These are phyloP conservation scores for Cheilosia vulpina DNA, from an alignment of 2,888 invertebrate genomes.

Conservation along the genomic window DNA sequence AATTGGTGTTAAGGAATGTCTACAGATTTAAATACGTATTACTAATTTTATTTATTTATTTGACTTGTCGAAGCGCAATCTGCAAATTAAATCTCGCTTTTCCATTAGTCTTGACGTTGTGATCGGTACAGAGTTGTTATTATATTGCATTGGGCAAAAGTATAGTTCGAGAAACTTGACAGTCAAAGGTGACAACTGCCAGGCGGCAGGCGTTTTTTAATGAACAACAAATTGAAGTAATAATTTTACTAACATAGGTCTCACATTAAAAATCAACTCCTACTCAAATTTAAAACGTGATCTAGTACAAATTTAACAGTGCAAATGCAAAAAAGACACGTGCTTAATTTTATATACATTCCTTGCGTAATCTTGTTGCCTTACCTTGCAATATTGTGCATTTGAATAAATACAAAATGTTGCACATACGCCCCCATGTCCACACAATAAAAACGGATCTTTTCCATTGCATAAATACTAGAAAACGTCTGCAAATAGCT, in stretches of 20 bases:
- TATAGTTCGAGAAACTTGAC: no score
- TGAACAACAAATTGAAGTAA: no score
- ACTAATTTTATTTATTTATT: slow-evolving; percentile 7
- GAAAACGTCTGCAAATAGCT: no score
- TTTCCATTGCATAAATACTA: slow-evolving; percentile 4
- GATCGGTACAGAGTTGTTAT: background rate
- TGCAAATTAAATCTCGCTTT: slow-evolving; percentile 5
- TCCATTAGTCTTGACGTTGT: background rate
- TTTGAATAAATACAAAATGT: background rate
- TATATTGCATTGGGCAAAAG: background rate
- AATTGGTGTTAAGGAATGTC: background rate
- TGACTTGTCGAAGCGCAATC: background rate
- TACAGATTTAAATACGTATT: background rate
- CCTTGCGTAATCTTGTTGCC: background rate
- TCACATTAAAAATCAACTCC: no score
- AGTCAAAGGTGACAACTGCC: no score
- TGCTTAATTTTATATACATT: background rate
- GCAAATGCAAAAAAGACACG: no score
- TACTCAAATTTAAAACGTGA: no score
- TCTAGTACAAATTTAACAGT: no score
- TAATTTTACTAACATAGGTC: no score
- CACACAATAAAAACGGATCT: background rate
- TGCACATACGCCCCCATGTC: slow-evolving; percentile 37
- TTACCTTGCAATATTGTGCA: background rate
- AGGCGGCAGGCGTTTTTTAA: no score